Percentiles rank a stretch among this genome's conserved stretches.
phyloP scores from a whole-genome alignment of 2,113 vertebrate species.

The Panthera leo region DNA sequence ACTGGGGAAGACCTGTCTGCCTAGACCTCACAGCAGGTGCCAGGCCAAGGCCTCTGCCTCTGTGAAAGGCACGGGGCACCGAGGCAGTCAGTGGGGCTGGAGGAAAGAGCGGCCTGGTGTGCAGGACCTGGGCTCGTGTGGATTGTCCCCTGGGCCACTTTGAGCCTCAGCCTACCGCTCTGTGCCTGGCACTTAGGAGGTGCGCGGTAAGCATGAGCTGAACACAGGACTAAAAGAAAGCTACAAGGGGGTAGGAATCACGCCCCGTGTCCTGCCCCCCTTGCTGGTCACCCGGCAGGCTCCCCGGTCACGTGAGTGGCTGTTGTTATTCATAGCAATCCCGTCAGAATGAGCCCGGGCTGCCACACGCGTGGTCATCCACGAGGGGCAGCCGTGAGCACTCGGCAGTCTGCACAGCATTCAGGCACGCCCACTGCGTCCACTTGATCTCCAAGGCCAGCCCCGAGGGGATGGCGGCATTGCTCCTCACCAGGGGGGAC shows the following conservation, averaged over 20 bases:
- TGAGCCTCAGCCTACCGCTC: accelerated
- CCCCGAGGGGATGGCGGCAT: accelerated
- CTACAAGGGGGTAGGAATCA: accelerated
- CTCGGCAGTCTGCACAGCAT: accelerated
- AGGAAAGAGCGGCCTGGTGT: accelerated
- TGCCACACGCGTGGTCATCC: accelerated
- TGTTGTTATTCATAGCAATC: accelerated
- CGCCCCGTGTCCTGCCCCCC: accelerated
- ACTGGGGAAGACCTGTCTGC: not conserved
- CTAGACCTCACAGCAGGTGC: not conserved
- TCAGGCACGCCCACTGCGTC: accelerated
- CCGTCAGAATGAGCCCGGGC: not conserved
- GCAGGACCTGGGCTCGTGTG: not conserved
- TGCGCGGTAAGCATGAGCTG: accelerated
- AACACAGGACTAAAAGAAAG: accelerated
- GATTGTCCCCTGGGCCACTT: accelerated
- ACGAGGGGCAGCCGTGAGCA: not conserved
- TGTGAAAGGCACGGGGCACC: not conserved
- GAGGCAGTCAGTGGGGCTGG: not conserved
- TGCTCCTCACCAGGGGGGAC: not conserved
- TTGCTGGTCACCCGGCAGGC: accelerated
- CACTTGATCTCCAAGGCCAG: not conserved
- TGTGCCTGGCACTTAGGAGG: accelerated
- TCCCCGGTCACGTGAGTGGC: accelerated
- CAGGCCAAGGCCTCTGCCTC: not conserved